Percentiles rank a stretch among this genome's conserved stretches.
These are phyloP conservation scores for Drosophila parthenogenetica DNA, from an alignment of 2,888 invertebrate species.

Conservation along the genomic window DNA sequence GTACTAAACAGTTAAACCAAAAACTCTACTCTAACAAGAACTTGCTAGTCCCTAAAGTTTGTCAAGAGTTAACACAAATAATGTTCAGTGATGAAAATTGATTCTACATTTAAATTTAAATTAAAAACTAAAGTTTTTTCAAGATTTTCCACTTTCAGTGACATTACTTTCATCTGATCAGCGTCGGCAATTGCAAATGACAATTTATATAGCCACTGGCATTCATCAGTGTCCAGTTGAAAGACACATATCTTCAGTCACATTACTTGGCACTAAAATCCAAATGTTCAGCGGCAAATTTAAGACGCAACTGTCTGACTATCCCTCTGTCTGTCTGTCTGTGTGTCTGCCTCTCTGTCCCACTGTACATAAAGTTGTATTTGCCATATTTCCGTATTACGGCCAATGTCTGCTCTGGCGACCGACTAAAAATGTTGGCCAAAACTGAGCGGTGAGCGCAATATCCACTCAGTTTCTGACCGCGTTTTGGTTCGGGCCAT, in stretches of 20 bases:
- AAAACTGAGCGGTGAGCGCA: conserved; percentile 15
- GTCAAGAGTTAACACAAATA: too few species aligned
- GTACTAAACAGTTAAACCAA: too few species aligned
- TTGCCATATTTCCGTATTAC: conserved; percentile 59
- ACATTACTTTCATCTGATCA: conserved; percentile 9
- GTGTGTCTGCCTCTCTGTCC: background rate
- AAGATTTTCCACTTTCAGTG: too few species aligned
- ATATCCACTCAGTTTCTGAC: conserved; percentile 22
- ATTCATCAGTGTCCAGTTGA: conserved; percentile 44
- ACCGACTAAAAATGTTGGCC: conserved; percentile 16
- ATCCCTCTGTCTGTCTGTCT: background rate
- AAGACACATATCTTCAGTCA: conserved; percentile 42
- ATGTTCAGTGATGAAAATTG: too few species aligned
- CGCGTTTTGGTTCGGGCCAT: conserved; percentile 45
- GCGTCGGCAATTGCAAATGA: conserved; percentile 30
- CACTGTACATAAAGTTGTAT: too few species aligned
- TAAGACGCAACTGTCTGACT: conserved; percentile 62
- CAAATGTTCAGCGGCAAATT: conserved; percentile 43
- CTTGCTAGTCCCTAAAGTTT: too few species aligned
- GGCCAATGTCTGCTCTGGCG: conserved; percentile 30
- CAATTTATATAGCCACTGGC: conserved; percentile 30
- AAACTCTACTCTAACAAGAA: too few species aligned
- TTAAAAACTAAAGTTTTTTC: too few species aligned
- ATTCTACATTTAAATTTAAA: too few species aligned
- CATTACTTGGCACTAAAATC: conserved; percentile 46